Conservation (phyloP, 2,113 vertebrate genomes). For the Mystacornis crossleyi region DNA sequence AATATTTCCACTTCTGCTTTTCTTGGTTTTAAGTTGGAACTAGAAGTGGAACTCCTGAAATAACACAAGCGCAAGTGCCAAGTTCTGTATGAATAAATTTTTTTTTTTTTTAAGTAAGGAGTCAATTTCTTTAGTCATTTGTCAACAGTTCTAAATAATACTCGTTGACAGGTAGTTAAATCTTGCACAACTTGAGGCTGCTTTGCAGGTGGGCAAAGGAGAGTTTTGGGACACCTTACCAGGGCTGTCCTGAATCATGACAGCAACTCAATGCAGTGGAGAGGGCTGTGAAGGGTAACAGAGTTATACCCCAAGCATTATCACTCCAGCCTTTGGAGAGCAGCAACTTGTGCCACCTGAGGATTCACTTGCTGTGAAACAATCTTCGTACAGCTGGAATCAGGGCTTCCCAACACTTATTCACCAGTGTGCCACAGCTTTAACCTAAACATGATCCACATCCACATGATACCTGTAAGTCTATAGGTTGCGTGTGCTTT, state of each 20-base stretch:
- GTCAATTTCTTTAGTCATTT: conserved; percentile 5
- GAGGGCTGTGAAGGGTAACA: not conserved
- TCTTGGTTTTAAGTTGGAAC: conserved; percentile 32
- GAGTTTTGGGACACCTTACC: not conserved
- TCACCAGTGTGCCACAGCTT: not conserved
- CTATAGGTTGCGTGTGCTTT: not conserved
- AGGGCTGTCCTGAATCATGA: not conserved
- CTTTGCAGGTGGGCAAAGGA: not conserved
- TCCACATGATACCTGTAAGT: not conserved
- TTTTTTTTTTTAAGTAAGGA: not conserved
- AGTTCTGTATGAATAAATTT: not conserved
- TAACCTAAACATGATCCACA: not conserved
- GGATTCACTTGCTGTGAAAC: not conserved
- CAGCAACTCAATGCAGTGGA: not conserved
- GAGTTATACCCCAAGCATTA: not conserved
- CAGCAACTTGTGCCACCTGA: not conserved
- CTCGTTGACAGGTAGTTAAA: conserved; percentile 2
- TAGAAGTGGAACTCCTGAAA: conserved; percentile 38
- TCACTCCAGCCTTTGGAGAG: not conserved
- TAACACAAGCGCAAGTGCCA: not conserved
- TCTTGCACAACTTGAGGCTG: not conserved
- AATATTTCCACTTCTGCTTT: conserved; percentile 49
- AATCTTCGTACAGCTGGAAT: not conserved
- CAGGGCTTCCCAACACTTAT: not conserved
- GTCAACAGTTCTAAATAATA: conserved; percentile 55